Evolutionary conservation across 2,113 vertebrate genomes (phyloP).

Genomic region (Anser brachyrhynchus): DNA sequence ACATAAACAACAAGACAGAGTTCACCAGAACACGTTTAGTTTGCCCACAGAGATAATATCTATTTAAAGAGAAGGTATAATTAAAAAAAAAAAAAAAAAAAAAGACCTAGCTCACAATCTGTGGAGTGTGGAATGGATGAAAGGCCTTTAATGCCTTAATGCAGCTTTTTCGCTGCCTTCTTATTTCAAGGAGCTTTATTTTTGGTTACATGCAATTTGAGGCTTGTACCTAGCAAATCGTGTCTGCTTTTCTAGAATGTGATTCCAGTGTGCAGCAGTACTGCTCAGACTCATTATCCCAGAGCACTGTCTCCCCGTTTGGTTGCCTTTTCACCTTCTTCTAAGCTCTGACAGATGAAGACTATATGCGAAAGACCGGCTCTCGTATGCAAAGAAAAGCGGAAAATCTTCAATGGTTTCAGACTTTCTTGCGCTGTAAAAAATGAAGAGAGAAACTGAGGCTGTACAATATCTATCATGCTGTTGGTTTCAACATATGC

Average conservation of each 20-base stretch:
- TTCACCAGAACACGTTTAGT: neutral
- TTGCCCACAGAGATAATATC: neutral
- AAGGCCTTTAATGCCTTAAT: slow-evolving; percentile 10
- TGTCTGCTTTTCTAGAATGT: rapidly evolving
- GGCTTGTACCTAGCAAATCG: neutral
- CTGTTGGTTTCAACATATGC: rapidly evolving
- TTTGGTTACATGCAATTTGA: neutral
- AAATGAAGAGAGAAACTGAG: rapidly evolving
- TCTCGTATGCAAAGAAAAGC: neutral
- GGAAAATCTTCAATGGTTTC: neutral
- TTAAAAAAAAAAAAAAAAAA: neutral
- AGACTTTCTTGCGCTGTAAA: neutral
- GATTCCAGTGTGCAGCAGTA: neutral
- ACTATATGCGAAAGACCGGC: neutral
- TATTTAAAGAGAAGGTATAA: neutral
- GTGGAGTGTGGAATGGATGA: neutral
- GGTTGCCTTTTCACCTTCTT: neutral
- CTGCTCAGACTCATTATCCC: neutral
- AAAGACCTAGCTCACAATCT: neutral
- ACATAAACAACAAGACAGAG: neutral
- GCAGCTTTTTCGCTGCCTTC: neutral
- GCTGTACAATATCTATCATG: rapidly evolving
- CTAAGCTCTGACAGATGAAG: neutral
- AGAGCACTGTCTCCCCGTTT: rapidly evolving
- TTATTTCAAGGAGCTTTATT: slow-evolving; percentile 21